Percentiles rank a stretch among this genome's conserved stretches.
phyloP scores from a whole-genome alignment of 37 sponge, comb jelly and placozoan genomes.

The Aplysina aerophoba region DNA sequence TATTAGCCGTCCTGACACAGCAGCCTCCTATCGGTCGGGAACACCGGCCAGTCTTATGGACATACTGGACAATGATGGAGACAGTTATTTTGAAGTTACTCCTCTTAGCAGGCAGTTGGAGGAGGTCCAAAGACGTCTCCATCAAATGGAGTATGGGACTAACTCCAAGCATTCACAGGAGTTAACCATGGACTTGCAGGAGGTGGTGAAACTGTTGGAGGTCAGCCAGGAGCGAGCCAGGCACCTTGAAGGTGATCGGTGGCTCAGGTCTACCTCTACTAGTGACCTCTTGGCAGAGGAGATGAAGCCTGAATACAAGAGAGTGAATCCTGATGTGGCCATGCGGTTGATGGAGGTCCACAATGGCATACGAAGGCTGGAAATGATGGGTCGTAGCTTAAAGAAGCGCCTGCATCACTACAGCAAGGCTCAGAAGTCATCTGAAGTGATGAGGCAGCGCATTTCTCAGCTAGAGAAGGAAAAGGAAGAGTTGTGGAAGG shows the following conservation, averaged over 20 bases:
- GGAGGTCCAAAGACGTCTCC: neutral
- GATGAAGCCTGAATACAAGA: conserved; percentile 17
- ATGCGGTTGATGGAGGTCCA: neutral
- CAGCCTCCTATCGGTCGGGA: neutral
- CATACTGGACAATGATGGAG: conserved; percentile 17
- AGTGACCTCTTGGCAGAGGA: neutral
- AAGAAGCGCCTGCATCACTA: conserved; percentile 46
- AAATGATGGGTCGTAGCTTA: conserved; percentile 30
- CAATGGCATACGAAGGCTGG: neutral
- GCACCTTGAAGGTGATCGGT: neutral
- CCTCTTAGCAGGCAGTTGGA: neutral
- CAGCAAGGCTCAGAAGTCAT: conserved; percentile 28
- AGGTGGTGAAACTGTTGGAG: neutral
- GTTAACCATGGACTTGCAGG: neutral
- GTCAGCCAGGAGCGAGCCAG: neutral
- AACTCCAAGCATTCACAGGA: neutral
- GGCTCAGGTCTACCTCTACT: neutral
- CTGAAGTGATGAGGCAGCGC: conserved; percentile 17
- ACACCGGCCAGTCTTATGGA: conserved; percentile 29
- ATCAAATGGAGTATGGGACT: neutral
- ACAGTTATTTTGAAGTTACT: neutral
- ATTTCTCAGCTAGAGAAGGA: conserved; percentile 60
- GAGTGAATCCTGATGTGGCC: conserved; percentile 4
- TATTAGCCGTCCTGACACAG: neutral
- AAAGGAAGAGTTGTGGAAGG: conserved; percentile 56